Evolutionary conservation across 2,797 vertebrate species (phyloP).

Genomic region (Siniperca obscura): DNA sequence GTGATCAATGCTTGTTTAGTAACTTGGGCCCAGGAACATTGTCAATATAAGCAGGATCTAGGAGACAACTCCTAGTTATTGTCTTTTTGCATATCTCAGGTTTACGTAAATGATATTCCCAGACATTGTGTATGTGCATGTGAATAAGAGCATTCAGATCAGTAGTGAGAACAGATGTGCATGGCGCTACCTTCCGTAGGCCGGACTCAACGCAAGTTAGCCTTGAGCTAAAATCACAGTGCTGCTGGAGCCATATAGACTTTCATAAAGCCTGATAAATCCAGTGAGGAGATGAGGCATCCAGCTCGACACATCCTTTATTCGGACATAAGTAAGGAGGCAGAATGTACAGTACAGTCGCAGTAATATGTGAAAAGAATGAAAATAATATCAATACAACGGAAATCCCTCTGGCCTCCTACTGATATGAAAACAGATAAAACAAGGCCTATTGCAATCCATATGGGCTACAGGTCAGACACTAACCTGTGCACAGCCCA

Average conservation of each 20-base stretch:
- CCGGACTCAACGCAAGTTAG: constrained; percentile 27
- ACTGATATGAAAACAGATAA: constrained; percentile 65
- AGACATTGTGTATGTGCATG: neutral
- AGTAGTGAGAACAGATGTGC: constrained; percentile 11
- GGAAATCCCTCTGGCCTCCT: constrained; percentile 56
- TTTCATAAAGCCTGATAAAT: constrained; percentile 64
- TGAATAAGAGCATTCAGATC: constrained; percentile 23
- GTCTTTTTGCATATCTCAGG: constrained; percentile 11
- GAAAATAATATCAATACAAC: constrained; percentile 57
- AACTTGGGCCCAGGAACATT: neutral
- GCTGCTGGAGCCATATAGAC: constrained; percentile 56
- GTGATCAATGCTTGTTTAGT: neutral
- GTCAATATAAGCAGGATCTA: constrained; percentile 1
- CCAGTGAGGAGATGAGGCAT: constrained; percentile 43
- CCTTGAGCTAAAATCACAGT: constrained; percentile 63
- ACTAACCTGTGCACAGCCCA: constrained; percentile 60
- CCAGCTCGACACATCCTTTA: constrained; percentile 36
- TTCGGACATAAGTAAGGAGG: constrained; percentile 38
- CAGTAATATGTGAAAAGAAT: constrained; percentile 54
- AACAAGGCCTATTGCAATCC: constrained; percentile 62
- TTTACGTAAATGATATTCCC: constrained; percentile 12
- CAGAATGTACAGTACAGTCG: constrained; percentile 39
- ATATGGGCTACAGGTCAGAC: constrained; percentile 65
- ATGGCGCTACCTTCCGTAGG: constrained; percentile 18
- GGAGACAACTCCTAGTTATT: neutral